phyloP scores from a whole-genome alignment of 2,888 invertebrate genomes.

The Cryptophagus acutangulus region DNA sequence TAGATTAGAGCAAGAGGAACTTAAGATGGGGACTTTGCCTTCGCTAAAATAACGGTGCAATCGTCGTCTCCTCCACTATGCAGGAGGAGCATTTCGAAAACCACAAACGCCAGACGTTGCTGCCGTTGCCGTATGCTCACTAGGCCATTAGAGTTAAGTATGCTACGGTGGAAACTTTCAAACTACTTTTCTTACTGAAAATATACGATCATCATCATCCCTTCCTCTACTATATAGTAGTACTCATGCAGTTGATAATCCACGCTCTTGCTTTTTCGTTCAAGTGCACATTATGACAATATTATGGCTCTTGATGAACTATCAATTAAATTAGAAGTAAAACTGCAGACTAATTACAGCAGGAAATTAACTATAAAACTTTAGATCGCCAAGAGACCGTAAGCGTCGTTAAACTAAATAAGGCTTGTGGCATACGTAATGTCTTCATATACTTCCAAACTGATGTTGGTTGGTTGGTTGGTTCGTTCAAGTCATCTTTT shows the following conservation, averaged over 20 bases:
- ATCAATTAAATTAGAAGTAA: not conserved
- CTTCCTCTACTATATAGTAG: too few species aligned
- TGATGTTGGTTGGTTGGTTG: too few species aligned
- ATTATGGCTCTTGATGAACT: not conserved
- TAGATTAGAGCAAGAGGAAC: slow-evolving; percentile 22
- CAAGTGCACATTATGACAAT: not conserved
- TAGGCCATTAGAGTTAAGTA: slow-evolving; percentile 15
- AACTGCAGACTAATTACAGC: too few species aligned
- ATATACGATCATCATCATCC: too few species aligned
- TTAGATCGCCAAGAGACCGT: too few species aligned
- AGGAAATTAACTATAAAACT: too few species aligned
- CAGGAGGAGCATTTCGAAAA: slow-evolving; percentile 1
- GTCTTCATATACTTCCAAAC: too few species aligned
- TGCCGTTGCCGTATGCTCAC: slow-evolving; percentile 12
- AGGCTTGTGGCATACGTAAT: too few species aligned
- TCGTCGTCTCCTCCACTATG: not conserved
- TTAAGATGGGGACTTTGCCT: slow-evolving; percentile 14
- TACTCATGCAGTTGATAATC: too few species aligned
- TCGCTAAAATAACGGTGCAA: slow-evolving; percentile 10
- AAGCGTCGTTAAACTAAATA: too few species aligned
- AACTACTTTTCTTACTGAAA: slow-evolving; percentile 13
- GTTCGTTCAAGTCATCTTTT: too few species aligned
- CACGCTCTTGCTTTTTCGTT: slow-evolving; percentile 6
- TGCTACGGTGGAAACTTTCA: slow-evolving; percentile 13
- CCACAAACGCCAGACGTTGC: slow-evolving; percentile 9